Conservation (phyloP, 2,797 vertebrate species). For the Scolopax bukidnonensis region DNA sequence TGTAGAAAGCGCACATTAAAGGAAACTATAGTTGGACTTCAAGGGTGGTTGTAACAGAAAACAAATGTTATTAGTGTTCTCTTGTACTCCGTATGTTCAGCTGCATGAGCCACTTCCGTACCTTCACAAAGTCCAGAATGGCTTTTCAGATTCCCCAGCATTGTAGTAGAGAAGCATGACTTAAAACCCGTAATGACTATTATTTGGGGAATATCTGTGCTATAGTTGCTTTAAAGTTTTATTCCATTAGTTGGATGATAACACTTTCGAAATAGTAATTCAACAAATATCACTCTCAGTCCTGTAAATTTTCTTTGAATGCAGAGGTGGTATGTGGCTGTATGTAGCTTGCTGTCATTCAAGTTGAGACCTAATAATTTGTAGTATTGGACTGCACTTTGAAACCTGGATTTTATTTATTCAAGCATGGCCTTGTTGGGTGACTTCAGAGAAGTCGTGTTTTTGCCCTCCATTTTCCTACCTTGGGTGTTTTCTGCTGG, state of each 20-base stretch:
- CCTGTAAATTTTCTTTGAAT: not conserved
- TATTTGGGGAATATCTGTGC: not conserved
- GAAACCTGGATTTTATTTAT: not conserved
- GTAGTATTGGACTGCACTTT: not conserved
- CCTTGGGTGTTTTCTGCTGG: not conserved
- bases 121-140: not conserved
- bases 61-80: not conserved
- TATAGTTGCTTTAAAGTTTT: not conserved
- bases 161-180: not conserved
- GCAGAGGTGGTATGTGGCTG: not conserved
- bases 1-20: constrained; percentile 6
- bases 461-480: not conserved
- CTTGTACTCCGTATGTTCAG: not conserved
- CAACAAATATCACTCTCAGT: not conserved
- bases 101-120: not conserved
- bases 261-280: not conserved
- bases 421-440: not conserved
- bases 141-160: not conserved
- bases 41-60: not conserved
- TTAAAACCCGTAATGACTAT: not conserved
- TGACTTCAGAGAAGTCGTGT: not conserved
- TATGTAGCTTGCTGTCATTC: not conserved
- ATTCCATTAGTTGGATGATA: not conserved
- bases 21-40: not conserved
- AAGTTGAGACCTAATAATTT: not conserved